Evolutionary conservation across 2,888 invertebrate species (phyloP).

Genomic region (Synergus umbraculus): DNA sequence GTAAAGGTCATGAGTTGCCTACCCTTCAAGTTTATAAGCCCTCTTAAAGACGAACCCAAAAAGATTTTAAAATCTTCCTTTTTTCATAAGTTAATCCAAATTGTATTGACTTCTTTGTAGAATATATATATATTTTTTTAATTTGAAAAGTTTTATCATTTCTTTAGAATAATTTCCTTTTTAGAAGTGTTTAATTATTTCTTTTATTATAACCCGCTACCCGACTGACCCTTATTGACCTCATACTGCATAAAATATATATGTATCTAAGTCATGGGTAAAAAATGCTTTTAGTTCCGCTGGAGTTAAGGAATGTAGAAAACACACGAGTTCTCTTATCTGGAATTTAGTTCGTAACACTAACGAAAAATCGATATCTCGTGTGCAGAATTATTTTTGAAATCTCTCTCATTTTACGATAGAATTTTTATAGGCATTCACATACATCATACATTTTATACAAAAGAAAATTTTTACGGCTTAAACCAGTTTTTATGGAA

Average conservation of each 20-base stretch:
- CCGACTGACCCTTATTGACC: slow-evolving; percentile 22
- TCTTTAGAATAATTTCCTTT: too few species aligned
- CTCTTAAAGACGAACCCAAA: too few species aligned
- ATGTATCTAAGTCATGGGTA: not conserved
- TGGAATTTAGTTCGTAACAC: slow-evolving; percentile 6
- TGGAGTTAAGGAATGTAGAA: not conserved
- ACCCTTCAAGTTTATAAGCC: too few species aligned
- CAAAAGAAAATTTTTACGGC: not conserved
- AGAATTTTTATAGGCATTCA: not conserved
- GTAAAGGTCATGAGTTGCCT: too few species aligned
- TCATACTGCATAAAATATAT: not conserved
- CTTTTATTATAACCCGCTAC: not conserved
- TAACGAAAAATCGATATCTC: slow-evolving; percentile 16
- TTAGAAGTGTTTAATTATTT: too few species aligned
- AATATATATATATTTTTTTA: not conserved
- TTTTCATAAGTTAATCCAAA: too few species aligned
- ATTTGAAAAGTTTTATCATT: too few species aligned
- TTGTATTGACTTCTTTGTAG: not conserved
- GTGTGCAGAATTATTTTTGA: not conserved
- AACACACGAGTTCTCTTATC: slow-evolving; percentile 8
- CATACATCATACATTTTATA: not conserved
- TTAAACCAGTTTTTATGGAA: not conserved
- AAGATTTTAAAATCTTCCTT: too few species aligned
- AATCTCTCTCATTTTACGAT: slow-evolving; percentile 1
- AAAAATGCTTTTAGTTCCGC: not conserved